Conservation (phyloP, 2,888 invertebrate species). For the Scaptomyza caliginosa region DNA sequence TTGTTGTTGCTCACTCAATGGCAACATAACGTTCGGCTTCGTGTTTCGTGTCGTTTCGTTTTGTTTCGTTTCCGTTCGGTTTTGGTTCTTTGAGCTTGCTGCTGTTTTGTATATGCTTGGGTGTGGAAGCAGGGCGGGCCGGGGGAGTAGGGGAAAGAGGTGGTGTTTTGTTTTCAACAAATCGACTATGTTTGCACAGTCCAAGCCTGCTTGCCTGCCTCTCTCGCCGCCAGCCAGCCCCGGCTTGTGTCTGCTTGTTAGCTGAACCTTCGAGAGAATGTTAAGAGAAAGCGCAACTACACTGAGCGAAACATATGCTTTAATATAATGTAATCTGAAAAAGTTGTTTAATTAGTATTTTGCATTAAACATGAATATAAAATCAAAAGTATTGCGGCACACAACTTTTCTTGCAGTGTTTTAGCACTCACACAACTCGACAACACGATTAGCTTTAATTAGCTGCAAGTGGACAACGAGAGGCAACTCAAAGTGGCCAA, state of each 20-base stretch:
- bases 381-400: not conserved
- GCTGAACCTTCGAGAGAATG: constrained; percentile 40
- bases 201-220: constrained; percentile 1
- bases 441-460: constrained; percentile 70
- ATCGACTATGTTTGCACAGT: constrained; percentile 56
- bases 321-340: too few relatives aligned
- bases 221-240: not conserved
- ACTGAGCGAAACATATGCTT: constrained; percentile 16
- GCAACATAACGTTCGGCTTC: constrained; percentile 15
- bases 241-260: constrained; percentile 35
- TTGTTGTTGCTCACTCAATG: constrained; percentile 35
- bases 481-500: constrained; percentile 42
- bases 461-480: constrained; percentile 52
- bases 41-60: constrained; percentile 13
- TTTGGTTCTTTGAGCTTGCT: constrained; percentile 1
- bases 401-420: constrained; percentile 32
- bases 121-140: not conserved
- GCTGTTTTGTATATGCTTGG: constrained; percentile 13
- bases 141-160: not conserved
- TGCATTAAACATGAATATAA: too few relatives aligned
- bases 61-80: too few relatives aligned
- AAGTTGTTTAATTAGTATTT: too few relatives aligned
- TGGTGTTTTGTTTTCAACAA: constrained; percentile 57
- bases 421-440: constrained; percentile 35
- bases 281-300: constrained; percentile 41